Percentiles rank a stretch among this genome's conserved stretches.
Conservation (phyloP, 2,888 invertebrate genomes). For the Chironomus tentans region DNA sequence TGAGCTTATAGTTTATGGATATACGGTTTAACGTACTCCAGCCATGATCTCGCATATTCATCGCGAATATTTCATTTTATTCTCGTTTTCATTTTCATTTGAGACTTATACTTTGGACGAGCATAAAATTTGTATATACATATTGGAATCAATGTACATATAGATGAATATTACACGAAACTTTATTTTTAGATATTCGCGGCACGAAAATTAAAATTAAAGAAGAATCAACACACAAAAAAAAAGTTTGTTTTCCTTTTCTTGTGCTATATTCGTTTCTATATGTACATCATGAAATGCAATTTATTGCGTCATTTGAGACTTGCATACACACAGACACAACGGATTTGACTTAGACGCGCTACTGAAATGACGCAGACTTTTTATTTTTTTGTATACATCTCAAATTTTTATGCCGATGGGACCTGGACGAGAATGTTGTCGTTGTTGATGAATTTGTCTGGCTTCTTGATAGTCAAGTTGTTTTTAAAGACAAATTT, state of each 20-base stretch:
- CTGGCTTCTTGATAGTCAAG: too few species aligned
- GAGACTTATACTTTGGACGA: too few species aligned
- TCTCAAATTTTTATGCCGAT: neutral
- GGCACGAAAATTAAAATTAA: neutral
- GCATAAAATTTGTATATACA: too few species aligned
- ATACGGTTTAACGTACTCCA: too few species aligned
- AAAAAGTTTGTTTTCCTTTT: neutral
- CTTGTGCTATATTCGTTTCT: neutral
- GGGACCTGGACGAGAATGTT: neutral
- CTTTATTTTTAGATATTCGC: conserved; percentile 8
- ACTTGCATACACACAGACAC: neutral
- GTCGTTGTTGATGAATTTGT: neutral
- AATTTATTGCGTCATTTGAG: conserved; percentile 22
- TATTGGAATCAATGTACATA: too few species aligned
- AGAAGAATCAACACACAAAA: neutral
- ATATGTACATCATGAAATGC: neutral
- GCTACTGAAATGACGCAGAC: neutral
- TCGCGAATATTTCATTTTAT: too few species aligned
- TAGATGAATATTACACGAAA: neutral
- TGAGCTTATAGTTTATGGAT: neutral
- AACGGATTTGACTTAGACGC: neutral
- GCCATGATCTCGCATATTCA: too few species aligned
- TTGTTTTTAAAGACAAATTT: too few species aligned
- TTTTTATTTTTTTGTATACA: neutral
- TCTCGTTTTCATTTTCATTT: too few species aligned